phyloP scores from a whole-genome alignment of 2,888 invertebrate species.

The Leptopterna dolabrata region DNA sequence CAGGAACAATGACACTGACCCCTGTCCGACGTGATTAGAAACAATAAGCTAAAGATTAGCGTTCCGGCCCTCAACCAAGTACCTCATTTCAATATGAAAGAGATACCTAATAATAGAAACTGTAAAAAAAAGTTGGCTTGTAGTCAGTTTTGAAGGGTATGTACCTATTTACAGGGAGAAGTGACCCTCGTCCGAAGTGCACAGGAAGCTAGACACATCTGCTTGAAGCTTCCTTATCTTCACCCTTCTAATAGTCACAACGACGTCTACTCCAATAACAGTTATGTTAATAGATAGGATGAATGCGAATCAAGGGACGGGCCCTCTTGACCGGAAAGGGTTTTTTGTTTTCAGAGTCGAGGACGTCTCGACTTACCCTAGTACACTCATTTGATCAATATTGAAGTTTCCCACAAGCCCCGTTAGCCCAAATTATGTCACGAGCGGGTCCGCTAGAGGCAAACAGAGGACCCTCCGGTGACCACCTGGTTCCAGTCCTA shows the following conservation, averaged over 20 bases:
- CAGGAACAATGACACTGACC: neutral
- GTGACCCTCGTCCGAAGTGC: neutral
- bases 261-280: neutral
- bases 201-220: constrained; percentile 26
- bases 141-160: neutral
- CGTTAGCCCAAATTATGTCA: neutral
- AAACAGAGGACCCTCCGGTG: neutral
- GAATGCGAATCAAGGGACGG: neutral
- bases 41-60: neutral
- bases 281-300: constrained; percentile 12
- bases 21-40: neutral
- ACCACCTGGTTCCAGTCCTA: neutral
- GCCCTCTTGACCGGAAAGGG: neutral
- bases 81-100: neutral
- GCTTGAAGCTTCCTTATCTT: neutral
- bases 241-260: neutral
- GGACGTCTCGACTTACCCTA: neutral
- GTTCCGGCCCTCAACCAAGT: neutral
- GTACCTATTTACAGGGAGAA: neutral
- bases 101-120: neutral
- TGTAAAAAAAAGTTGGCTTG: neutral
- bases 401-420: constrained; percentile 5
- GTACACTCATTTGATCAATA: neutral
- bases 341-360: neutral
- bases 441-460: neutral